Evolutionary conservation across 1,140 invertebrate species (phyloP), one percentile per base, ranked within the genome.

Genomic region (Dreissena rostriformis): DNA sequence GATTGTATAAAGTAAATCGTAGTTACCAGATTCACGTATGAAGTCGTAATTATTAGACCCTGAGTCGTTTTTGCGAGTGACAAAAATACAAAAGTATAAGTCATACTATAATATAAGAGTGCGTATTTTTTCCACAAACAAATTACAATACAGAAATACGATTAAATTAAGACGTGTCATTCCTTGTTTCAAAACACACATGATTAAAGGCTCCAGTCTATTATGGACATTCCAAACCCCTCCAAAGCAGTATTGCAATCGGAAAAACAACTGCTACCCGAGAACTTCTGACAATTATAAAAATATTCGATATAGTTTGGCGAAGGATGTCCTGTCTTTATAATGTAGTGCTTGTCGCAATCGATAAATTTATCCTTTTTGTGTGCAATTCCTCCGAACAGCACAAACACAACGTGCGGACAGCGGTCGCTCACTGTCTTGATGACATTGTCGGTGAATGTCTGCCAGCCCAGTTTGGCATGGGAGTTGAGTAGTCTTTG

Each of bases 381-480:
- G 84, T 96, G 95, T 7, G 96, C 96, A 91, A 95, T 95, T 22
- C 94, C 88, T 55, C 96, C 96, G 96, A 96, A 96, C 7, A 96
- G 90, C 4, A 96, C 90, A 88, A 96, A 96, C 0, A 96, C 95
- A 72, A 96, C 93, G 19, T 93, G 92, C 10, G 89, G 84, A n/a
- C 86, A 85, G 52, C 88, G 49, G 2, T 88, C 86, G 49, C 84
- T 90, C n/a, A 92, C 90, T 57, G 92, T 92, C 76, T 93, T 93
- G 66, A 96, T 96, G 5, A 96, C 95, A 52, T 94, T 91, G 88
- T 96, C 95, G 0, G 96, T 96, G 49, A 96, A 94, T 57, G 90
- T 89, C 87, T 92, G 91, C 96, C 96, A 96, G 12, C 96, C 96
- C 86, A 95, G 91, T 52, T 95, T 94, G 67, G 94, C 93, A 89